Evolutionary conservation across 1,140 invertebrate species (phyloP).

Genomic region (Ectropis grisescens): DNA sequence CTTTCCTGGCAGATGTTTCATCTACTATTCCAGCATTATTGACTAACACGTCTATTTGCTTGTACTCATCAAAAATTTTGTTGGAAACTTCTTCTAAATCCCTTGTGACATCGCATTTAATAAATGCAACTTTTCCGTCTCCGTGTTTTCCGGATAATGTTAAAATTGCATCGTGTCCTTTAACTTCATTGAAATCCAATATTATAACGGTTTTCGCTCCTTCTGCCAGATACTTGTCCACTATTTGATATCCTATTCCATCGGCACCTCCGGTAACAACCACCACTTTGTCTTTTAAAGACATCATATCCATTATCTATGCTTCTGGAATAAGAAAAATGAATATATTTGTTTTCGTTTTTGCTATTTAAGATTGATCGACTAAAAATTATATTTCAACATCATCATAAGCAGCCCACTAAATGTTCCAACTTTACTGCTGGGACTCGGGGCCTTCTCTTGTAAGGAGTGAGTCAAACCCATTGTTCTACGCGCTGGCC

Average conservation of each 20-base stretch:
- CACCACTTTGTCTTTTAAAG: slow-evolving; percentile 5
- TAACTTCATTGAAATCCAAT: background rate
- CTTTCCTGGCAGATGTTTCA: background rate
- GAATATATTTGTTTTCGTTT: too few species aligned
- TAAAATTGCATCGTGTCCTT: background rate
- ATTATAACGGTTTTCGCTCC: too few species aligned
- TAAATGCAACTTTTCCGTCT: slow-evolving; percentile 1
- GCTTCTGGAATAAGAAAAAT: too few species aligned
- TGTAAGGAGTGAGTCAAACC: too few species aligned
- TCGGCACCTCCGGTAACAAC: slow-evolving; percentile 3
- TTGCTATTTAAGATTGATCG: too few species aligned
- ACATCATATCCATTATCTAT: slow-evolving; percentile 12
- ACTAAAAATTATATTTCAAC: too few species aligned
- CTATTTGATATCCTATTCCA: slow-evolving; percentile 7
- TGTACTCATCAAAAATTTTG: background rate
- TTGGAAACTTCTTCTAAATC: background rate
- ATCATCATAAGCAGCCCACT: too few species aligned
- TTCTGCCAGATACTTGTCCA: too few species aligned
- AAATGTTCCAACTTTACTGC: too few species aligned
- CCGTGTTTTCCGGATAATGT: background rate
- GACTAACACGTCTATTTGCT: slow-evolving; percentile 1
- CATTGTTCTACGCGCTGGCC: too few species aligned
- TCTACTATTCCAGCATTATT: slow-evolving; percentile 2
- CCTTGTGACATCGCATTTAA: slow-evolving; percentile 3
- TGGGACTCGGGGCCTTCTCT: too few species aligned